Evolutionary conservation across 2,888 invertebrate species (phyloP), one percentile per base, ranked within the genome.

Genomic region (Ichneumon xanthorius): DNA sequence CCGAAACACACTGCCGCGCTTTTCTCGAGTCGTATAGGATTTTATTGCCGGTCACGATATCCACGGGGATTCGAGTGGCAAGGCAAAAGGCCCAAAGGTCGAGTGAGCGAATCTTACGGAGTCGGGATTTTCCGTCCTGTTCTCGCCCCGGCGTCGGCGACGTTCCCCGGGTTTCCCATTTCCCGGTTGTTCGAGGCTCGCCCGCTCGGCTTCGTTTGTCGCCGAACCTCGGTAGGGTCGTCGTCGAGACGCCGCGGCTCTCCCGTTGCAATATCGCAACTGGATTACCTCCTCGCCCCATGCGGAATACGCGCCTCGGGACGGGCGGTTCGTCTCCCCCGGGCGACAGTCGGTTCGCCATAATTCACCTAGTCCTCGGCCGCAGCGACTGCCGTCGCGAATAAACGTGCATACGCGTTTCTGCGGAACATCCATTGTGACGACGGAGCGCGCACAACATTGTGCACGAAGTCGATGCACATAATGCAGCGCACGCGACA

Each of bases 241-340:
- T 40, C 77, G 84, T 77, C 84, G 80, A 61, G 82, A 88, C 88
- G 86, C 80, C 80, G 82, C 88, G 88, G 87, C 87, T 88, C 87
- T 88, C 88, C 88, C 89, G 80, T 87, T 85, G 88, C 88, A 87
- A 90, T 89, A 89, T 90, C 88, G 87, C 90, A 88, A 88, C 90
- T 87, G 88, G 88, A 90, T 91, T 89, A 90, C 72, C 87, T 76
- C 68, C 73, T 61, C 76, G 53, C 26, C 58, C 72, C n/a, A 26
- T 55, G 0, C n/a, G 16, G 53, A 19, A 37, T 26, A 5, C 50
- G 14, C 84, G 37, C 55, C 0, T 33, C 50, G 26, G 11, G 45
- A 45, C 77, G 67, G 58, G 53, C 77, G 76, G 65, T 71, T 81
- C 81, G 84, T 88, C 87, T 87, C 80, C 72, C 50, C 73, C 71